Conservation (phyloP, 1,140 invertebrate species). For the Megalonaias nervosa region DNA sequence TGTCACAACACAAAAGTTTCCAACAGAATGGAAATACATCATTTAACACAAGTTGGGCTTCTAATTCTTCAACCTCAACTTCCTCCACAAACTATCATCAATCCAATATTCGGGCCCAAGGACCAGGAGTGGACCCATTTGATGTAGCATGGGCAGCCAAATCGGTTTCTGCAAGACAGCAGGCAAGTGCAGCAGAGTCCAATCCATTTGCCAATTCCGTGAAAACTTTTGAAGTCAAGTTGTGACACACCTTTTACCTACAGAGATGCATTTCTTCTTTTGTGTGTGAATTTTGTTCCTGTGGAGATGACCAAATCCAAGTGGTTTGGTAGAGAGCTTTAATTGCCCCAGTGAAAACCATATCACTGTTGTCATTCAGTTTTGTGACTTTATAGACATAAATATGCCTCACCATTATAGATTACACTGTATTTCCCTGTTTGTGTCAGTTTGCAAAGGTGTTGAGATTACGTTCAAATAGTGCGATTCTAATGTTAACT, state of each 20-base stretch:
- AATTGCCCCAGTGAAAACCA: too few relatives aligned
- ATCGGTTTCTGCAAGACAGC: conserved; percentile 47
- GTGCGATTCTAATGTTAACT: too few relatives aligned
- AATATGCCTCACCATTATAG: too few relatives aligned
- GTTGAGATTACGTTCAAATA: too few relatives aligned
- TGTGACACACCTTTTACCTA: conserved; percentile 58
- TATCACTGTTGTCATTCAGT: too few relatives aligned
- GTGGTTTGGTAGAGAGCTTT: too few relatives aligned
- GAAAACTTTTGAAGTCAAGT: conserved; percentile 77
- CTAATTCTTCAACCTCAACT: conserved; percentile 34
- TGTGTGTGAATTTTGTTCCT: too few relatives aligned
- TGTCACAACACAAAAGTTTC: conserved; percentile 56
- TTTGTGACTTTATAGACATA: too few relatives aligned
- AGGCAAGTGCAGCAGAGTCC: conserved; percentile 33
- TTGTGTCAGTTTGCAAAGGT: too few relatives aligned
- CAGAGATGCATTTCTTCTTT: too few relatives aligned
- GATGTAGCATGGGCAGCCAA: conserved; percentile 88
- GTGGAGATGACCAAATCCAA: too few relatives aligned
- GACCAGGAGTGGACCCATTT: conserved; percentile 80
- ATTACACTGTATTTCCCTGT: too few relatives aligned
- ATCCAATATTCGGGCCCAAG: conserved; percentile 58
- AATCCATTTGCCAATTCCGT: conserved; percentile 74
- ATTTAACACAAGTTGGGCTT: conserved; percentile 15
- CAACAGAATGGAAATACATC: conserved; percentile 48
- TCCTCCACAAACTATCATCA: conserved; percentile 59